phyloP scores from a whole-genome alignment of 2,797 vertebrate species.

The Clangula hyemalis region DNA sequence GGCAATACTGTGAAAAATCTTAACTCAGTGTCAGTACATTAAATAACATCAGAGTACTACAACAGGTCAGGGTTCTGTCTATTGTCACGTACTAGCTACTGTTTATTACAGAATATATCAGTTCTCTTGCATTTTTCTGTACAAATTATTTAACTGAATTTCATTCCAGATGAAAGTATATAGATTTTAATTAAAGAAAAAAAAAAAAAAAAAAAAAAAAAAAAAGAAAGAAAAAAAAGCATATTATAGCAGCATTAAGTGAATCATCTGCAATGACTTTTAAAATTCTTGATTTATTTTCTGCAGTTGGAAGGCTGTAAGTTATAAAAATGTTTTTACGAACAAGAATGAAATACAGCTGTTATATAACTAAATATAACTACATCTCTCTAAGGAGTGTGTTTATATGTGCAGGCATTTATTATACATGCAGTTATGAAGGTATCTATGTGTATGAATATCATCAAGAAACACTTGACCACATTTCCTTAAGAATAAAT shows the following conservation, averaged over 20 bases:
- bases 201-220: slow-evolving; percentile 53
- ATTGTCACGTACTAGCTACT: neutral
- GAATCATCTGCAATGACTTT: slow-evolving; percentile 70
- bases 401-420: neutral
- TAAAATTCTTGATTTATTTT: slow-evolving; percentile 72
- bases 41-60: neutral
- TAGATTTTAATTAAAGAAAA: slow-evolving; percentile 76
- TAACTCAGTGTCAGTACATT: neutral
- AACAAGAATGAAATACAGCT: slow-evolving; percentile 68
- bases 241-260: slow-evolving; percentile 66
- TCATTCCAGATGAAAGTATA: slow-evolving; percentile 48
- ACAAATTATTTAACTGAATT: slow-evolving; percentile 49
- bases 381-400: neutral
- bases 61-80: neutral
- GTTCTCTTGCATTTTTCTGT: neutral
- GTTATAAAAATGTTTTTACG: slow-evolving; percentile 75
- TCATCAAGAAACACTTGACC: slow-evolving; percentile 8
- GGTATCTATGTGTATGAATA: neutral
- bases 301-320: slow-evolving; percentile 45
- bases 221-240: slow-evolving; percentile 56
- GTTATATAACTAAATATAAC: slow-evolving; percentile 7
- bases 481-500: slow-evolving; percentile 29
- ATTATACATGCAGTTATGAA: neutral
- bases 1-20: slow-evolving; percentile 6
- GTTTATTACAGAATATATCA: slow-evolving; percentile 3